Evolutionary conservation across 2,113 vertebrate species (phyloP), one percentile per base, ranked within the genome.

Genomic region (Orycteropus afer): DNA sequence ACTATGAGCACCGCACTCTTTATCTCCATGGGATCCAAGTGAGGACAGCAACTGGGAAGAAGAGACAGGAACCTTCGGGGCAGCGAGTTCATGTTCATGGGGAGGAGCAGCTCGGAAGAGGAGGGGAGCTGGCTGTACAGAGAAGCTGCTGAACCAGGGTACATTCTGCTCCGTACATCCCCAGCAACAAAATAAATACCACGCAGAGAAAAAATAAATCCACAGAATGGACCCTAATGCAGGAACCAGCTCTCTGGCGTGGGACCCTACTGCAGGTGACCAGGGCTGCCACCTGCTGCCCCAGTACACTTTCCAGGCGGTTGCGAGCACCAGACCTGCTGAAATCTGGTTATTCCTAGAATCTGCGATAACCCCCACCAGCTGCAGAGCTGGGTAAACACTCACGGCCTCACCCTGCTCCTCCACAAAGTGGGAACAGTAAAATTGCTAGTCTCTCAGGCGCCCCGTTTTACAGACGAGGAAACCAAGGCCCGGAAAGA

Each of bases 401-500:
- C 57, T 90, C 85, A 51, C 4, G 3, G 65, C 32, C 67, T 71
- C 86, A 32, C 14, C 34, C 67, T 90, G 67, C 47, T 84, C 25
- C 53, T 78, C 87, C 51, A 17, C 1, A 69, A 90, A 85, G 32
- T 15, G 11, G 42, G 45, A 14, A 17, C 8, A 49, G 29, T 0
- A 22, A 1, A 51, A 42, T 47, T 40, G 67, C 22, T 80, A 84
- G 65, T 42, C 69, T 13, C 82, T 23, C 69, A 47, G 0, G 0
- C 1, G 2, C 18, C 77, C 92, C 23, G 3, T 86, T 91, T 69
- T 63, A 51, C 80, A 49, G 91, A 78, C 18, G 53, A 51, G 78
- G 22, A 93, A 84, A 93, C 7, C 0, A 71, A 93, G 89, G 65
- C 67, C 79, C 55, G 5, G 47, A 57, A 71, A 73, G n/a, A 45